Percentiles rank a stretch among this genome's conserved stretches.
phyloP scores from a whole-genome alignment of 1,140 invertebrate species.

The Cydia fagiglandana region DNA sequence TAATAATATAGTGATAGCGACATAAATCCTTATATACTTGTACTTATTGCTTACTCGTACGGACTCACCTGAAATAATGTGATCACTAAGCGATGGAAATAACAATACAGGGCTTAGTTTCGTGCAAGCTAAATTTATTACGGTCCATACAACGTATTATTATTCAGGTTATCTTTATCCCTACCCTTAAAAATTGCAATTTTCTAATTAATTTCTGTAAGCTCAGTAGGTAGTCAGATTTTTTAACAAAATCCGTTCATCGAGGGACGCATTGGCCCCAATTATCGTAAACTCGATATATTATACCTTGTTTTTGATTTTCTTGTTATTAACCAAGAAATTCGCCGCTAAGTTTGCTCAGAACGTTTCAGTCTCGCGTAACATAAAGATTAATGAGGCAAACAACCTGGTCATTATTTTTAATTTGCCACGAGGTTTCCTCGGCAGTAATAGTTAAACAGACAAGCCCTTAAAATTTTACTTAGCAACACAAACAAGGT shows the following conservation, averaged over 20 bases:
- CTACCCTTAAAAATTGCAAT: background rate
- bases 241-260: background rate
- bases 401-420: slow-evolving; percentile 29
- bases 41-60: background rate
- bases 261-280: background rate
- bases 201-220: background rate
- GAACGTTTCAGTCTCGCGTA: slow-evolving; percentile 4
- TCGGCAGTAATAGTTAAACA: slow-evolving; percentile 22
- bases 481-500: slow-evolving; percentile 22
- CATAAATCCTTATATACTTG: background rate
- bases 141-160: slow-evolving; percentile 36
- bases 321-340: background rate
- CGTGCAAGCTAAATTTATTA: slow-evolving; percentile 60
- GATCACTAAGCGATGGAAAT: slow-evolving; percentile 8
- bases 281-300: background rate
- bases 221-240: background rate
- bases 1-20: no score
- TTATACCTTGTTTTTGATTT: slow-evolving; percentile 5
- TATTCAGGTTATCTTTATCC: background rate
- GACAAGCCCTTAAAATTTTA: slow-evolving; percentile 20
- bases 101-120: slow-evolving; percentile 44
- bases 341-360: background rate
- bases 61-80: background rate
- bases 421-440: slow-evolving; percentile 17
- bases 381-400: slow-evolving; percentile 26